A percentile compares a stretch with the other conserved stretches of the same genome.
phyloP scores from a whole-genome alignment of 2,888 invertebrate species.

The Linnaemya vulpina region DNA sequence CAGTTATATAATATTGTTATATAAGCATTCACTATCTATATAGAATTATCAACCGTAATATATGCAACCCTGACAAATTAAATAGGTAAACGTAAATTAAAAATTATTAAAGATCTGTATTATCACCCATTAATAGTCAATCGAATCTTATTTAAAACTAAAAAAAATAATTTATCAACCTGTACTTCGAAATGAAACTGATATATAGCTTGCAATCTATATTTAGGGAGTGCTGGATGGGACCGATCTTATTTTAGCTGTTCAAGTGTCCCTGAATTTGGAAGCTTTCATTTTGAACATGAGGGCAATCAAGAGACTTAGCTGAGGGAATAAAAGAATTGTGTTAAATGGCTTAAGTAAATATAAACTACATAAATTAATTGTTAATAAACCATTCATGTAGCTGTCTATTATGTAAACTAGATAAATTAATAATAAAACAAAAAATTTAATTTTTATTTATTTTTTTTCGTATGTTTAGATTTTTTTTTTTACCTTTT shows the following conservation, averaged over 20 bases:
- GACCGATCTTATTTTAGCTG: no score
- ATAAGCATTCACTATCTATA: slow-evolving; percentile 7
- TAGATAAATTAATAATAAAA: background rate
- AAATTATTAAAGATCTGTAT: background rate
- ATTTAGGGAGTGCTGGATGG: no score
- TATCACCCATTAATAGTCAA: background rate
- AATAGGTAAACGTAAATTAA: slow-evolving; percentile 16
- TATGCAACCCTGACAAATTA: background rate
- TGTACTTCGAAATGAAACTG: background rate
- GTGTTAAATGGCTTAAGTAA: no score
- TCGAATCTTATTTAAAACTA: no score
- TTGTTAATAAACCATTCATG: no score
- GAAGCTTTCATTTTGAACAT: no score
- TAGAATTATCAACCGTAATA: background rate
- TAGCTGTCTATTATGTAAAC: background rate
- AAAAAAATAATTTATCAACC: no score
- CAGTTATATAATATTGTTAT: slow-evolving; percentile 32
- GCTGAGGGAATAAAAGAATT: no score
- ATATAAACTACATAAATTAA: no score
- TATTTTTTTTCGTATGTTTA: slow-evolving; percentile 40
- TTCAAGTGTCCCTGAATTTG: no score
- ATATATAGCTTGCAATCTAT: no score
- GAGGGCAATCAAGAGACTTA: no score
- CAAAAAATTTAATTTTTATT: background rate
- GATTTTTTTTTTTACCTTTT: slow-evolving; percentile 53